Base-by-base conservation (phyloP, 2,797 vertebrate species). In the Molossus alvarezi region DNA sequence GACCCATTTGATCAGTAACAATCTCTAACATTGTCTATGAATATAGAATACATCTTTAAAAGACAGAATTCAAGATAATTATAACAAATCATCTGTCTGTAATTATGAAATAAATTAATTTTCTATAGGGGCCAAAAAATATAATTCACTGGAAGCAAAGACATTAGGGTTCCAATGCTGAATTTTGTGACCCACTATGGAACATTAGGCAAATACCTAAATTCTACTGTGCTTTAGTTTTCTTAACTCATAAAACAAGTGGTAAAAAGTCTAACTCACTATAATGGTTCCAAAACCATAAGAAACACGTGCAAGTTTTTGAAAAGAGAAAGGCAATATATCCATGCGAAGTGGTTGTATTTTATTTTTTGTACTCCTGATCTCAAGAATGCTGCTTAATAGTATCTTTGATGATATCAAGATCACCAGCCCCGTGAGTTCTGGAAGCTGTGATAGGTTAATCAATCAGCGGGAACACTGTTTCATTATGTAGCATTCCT, bases 401-500 rank as follows among this genome's bases (percentile, higher is more conserved):
- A 77, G 75, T 91, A 84, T 73, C 6, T 93, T 84, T 87, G 71
- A 91, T 94, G 75, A 37, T 37, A 73, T 79, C 77, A 91, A 37
- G 80, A 73, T 89, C 95, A 81, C 85, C 27, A 84, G 11, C 90
- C 48, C 57, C 73, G 3, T 75, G 76, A 64, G 41, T 79, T 81
- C 60, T 1, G 33, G 83, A 67, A 94, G 37, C 58, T 62, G 7
- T 37, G 80, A 79, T n/a, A 87, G 82, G 82, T 84, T 86, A 85
- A 96, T 97, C 95, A 82, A 88, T 95, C 95, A 95, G 60, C 76
- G 85, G 87, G 86, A 88, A 88, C 20, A 82, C 53, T 75, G 87
- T 95, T 97, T 93, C 96, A 97, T 97, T 97, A 97, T 82, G 80
- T 1, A 75, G 53, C 65, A 91, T 92, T 91, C 80, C 80, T 95